phyloP scores from a whole-genome alignment of 2,888 invertebrate species.

The Eucera pruinosa region DNA sequence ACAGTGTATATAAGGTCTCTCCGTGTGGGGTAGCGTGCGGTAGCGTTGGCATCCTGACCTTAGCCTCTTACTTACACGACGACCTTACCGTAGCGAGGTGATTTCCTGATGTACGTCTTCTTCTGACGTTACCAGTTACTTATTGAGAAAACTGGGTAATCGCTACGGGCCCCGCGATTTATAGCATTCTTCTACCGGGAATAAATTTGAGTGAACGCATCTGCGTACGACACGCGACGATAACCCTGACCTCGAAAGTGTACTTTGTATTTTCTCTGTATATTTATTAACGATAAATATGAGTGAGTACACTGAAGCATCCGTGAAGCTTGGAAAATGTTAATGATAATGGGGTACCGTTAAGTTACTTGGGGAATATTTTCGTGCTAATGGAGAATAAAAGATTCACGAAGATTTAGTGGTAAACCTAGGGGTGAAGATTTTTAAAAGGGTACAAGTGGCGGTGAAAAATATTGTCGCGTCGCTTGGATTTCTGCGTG shows the following conservation, averaged over 20 bases:
- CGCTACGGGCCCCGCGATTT: constrained; percentile 47
- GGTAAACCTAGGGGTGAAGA: no score
- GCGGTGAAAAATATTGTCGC: neutral
- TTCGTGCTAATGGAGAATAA: neutral
- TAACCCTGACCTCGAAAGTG: constrained; percentile 26
- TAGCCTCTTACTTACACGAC: constrained; percentile 65
- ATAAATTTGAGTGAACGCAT: constrained; percentile 43
- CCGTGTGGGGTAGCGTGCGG: constrained; percentile 64
- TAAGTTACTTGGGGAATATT: constrained; percentile 31
- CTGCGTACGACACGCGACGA: constrained; percentile 26
- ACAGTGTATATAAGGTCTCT: constrained; percentile 42
- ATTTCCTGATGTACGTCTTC: constrained; percentile 68
- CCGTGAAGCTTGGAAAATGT: constrained; percentile 6
- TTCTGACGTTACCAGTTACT: constrained; percentile 58
- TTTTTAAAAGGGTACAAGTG: no score
- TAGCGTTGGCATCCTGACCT: constrained; percentile 69
- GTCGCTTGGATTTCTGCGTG: no score
- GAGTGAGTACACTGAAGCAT: neutral
- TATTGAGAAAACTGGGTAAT: constrained; percentile 59
- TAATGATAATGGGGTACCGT: constrained; percentile 42
- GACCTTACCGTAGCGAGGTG: constrained; percentile 68
- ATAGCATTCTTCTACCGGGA: constrained; percentile 49
- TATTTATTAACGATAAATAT: constrained; percentile 45
- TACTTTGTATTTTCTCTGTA: neutral
- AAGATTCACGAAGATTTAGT: no score